Base-by-base conservation (phyloP, 2,797 vertebrate species). In the Hippopotamyrus pictus region DNA sequence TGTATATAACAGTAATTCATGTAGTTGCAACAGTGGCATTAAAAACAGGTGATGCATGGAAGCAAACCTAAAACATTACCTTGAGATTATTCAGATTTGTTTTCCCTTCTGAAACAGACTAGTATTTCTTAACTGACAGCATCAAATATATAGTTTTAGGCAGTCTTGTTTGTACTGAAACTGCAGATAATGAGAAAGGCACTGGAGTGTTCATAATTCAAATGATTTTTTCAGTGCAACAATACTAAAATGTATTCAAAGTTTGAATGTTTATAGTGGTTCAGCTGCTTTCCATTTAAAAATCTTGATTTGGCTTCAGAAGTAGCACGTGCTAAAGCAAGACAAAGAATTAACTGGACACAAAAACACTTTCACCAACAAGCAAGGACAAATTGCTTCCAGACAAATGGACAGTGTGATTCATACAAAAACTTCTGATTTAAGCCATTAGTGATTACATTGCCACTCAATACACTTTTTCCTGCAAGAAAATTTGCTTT, bases 141-240 rank as follows among this genome's bases (percentile, higher is more conserved):
- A 87, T 37, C 51, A 87, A 87, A 41, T 87, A 87, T 37, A 37
- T 41, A 87, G 85, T 59, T 87, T 57, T 87, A 41, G 53, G 53
- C 53, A 59, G 85, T 57, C 53, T 87, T 29, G 82, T 84, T 84
- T 84, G 82, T 57, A 59, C 29, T 59, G 85, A 87, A 87, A 57
- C 53, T 51, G 53, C 85, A 87, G 85, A 87, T 86, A 86, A 86
- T 87, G 85, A 87, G 85, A 87, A 87, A 87, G 51, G 85, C 85
- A 87, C 33, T 59, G 85, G 53, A 87, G 85, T 87, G 85, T 87
- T 57, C 51, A 87, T 87, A 87, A 87, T 87, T 87, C 85, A 87
- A 87, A 87, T 87, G 85, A 87, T 87, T 87, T 87, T 53, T 86
- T 87, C 51, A 54, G 29, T 87, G 85, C 85, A 57, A 87, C 85